Evolutionary conservation across 2,888 invertebrate species (phyloP), one percentile per base, ranked within the genome.

Genomic region (Plebejus argus): DNA sequence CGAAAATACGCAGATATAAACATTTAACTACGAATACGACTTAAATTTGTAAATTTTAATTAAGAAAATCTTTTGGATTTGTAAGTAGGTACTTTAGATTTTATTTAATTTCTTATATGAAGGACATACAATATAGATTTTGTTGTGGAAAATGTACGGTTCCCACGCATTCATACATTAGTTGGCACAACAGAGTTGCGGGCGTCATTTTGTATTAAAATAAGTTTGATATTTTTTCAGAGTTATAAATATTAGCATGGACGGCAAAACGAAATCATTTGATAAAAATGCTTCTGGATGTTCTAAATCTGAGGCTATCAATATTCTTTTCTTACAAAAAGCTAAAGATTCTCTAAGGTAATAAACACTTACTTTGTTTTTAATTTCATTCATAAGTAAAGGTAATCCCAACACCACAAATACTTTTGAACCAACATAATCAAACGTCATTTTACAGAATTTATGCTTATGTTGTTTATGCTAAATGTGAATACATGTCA

Each of bases 201-300:
- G 12, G 49, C 49, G 49, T 49, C 3, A 12, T 15, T 12, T 49
- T 6, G 49, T n/a, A 15, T 58, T 58, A 58, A 58, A n/a, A 39
- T 58, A 20, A 58, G 56, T 0, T 18, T 61, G 0, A 53, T n/a
- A 53, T 61, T 39, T 72, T 84, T 86, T 35, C 82, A 88, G 88
- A 79, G 77, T 81, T 4, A 81, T 84, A 45, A 79, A 78, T 5
- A 88, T 98, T 4, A 96, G 97, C 18, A 86, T 91, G 0, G 97
- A 98, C 81, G 98, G 98, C 0, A 95, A 95, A 79, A 98, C 98
- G 84, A 56, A 35, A 74, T 74, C 74, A 15, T 77, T 77, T 45
- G 77, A 77, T 23, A 15, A 15, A 35, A 93, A 95, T 72, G 97
- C 96, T 2, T 94, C 96, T 82, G 98, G 98, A 0, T 84, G 76